A percentile compares a stretch with the other conserved stretches of the same genome.
phyloP scores from a whole-genome alignment of 2,888 invertebrate species.

The Cerastis rubricosa region DNA sequence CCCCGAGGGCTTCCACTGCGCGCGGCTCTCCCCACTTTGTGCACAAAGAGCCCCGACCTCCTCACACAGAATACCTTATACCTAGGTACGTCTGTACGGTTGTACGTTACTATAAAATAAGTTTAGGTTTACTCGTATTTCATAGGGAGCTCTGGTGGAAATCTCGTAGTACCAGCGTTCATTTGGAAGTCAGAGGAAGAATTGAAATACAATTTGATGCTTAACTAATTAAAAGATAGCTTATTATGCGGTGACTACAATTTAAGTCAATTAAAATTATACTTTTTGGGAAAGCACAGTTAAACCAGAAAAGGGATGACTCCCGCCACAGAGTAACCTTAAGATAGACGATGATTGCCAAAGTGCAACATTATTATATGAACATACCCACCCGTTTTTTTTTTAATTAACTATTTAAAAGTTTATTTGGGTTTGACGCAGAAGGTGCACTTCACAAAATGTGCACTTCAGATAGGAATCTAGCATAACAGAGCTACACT shows the following conservation, averaged over 20 bases:
- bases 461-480: neutral
- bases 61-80: slow-evolving; percentile 52
- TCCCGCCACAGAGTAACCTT: neutral
- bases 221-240: neutral
- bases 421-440: too few relatives aligned
- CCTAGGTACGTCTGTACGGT: slow-evolving; percentile 1
- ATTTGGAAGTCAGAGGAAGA: neutral
- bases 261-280: neutral
- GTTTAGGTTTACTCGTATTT: neutral
- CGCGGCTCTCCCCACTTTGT: slow-evolving; percentile 39
- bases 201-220: neutral
- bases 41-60: slow-evolving; percentile 46
- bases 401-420: neutral
- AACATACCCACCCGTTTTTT: too few relatives aligned
- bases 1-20: slow-evolving; percentile 31
- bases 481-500: neutral
- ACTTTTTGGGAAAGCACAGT: neutral
- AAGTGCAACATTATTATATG: neutral
- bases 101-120: slow-evolving; percentile 3
- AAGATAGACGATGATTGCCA: neutral
- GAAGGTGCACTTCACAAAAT: too few relatives aligned
- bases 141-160: neutral
- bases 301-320: too few relatives aligned
- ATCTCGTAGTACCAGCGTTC: neutral
- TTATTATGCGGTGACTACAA: neutral